These are phyloP conservation scores for Drosophila ogumai DNA, from an alignment of 1,140 invertebrate species.

Conservation along the genomic window DNA sequence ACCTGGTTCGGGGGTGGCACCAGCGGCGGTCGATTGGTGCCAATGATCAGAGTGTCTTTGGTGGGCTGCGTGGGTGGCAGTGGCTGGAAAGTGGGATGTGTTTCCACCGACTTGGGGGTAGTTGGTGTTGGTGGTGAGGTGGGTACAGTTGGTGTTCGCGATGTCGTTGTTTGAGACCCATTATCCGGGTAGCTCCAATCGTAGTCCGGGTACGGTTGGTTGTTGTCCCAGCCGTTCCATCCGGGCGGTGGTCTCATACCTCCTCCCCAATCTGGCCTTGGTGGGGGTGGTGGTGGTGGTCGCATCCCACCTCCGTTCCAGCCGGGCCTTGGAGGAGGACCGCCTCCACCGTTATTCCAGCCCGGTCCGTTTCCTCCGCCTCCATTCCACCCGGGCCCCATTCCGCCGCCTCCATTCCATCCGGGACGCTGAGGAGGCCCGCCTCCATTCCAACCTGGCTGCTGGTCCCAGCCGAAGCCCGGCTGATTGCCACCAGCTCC, in stretches of 20 bases:
- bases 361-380: constrained; percentile 19
- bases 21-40: constrained; percentile 55
- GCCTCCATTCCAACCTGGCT: constrained; percentile 20
- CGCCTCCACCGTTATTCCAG: constrained; percentile 8
- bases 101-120: constrained; percentile 2
- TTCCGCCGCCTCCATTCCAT: constrained; percentile 13
- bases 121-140: constrained; percentile 6
- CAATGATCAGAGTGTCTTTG: constrained; percentile 45
- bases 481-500: constrained; percentile 26
- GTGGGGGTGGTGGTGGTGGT: constrained; percentile 16
- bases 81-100: constrained; percentile 16
- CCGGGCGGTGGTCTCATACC: constrained; percentile 12
- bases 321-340: constrained; percentile 9
- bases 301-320: constrained; percentile 21
- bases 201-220: constrained; percentile 11
- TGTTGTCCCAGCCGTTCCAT: constrained; percentile 39
- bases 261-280: constrained; percentile 23
- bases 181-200: neutral
- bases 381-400: constrained; percentile 22
- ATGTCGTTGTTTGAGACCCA: neutral
- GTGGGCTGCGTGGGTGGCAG: constrained; percentile 16
- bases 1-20: constrained; percentile 14
- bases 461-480: constrained; percentile 19
- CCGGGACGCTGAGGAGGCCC: constrained; percentile 1
- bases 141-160: neutral